A percentile compares a stretch with the other conserved stretches of the same genome.
Conservation (phyloP, 2,113 vertebrate species). For the Eurystomus gularis region DNA sequence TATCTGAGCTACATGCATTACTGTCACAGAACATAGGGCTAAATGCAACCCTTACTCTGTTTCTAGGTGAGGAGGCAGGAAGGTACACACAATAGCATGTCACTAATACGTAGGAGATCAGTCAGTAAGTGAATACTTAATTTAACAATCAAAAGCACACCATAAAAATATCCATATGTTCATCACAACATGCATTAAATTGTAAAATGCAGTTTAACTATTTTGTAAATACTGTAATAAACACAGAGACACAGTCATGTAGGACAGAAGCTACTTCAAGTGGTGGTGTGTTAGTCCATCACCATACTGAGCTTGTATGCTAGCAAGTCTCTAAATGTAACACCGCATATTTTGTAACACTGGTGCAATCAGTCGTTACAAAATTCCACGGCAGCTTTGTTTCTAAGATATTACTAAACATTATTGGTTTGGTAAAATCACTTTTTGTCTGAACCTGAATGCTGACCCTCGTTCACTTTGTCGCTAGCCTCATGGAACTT, state of each 20-base stretch:
- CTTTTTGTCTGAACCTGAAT: not conserved
- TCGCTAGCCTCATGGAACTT: not conserved
- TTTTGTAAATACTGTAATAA: not conserved
- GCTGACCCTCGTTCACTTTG: not conserved
- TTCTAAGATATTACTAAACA: not conserved
- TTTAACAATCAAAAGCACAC: not conserved
- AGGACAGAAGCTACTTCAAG: not conserved
- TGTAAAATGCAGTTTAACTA: not conserved
- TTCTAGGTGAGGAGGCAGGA: not conserved
- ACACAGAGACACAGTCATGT: not conserved
- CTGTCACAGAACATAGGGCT: not conserved
- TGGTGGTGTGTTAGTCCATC: not conserved
- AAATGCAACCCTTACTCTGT: not conserved
- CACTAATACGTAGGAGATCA: not conserved
- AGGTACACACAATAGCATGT: not conserved
- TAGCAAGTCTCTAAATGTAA: not conserved
- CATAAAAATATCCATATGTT: not conserved
- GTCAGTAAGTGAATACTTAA: not conserved
- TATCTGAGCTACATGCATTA: not conserved
- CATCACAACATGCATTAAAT: not conserved
- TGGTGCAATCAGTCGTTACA: constrained; percentile 23
- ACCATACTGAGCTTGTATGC: not conserved
- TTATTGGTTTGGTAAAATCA: not conserved
- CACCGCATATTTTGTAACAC: constrained; percentile 21
- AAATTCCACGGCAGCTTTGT: not conserved